These are phyloP conservation scores for Malurus alboscapulatus DNA, from an alignment of 2,113 vertebrate genomes.

Conservation along the genomic window DNA sequence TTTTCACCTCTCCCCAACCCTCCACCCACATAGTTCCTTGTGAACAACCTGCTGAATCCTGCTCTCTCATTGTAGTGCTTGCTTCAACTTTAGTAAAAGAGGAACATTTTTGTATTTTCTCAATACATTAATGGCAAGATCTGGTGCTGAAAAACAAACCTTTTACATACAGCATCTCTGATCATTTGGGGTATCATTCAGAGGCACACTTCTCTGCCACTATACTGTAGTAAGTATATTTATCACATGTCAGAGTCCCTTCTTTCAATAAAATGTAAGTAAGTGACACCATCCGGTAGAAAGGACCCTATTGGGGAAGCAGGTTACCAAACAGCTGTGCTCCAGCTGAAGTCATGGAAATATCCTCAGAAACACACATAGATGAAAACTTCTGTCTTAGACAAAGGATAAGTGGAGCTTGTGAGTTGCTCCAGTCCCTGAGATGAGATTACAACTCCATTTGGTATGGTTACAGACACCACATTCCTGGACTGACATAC, in stretches of 20 bases:
- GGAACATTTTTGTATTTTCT: slow-evolving; percentile 38
- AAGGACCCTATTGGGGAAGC: not conserved
- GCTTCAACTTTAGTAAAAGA: slow-evolving; percentile 40
- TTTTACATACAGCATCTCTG: not conserved
- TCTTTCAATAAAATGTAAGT: not conserved
- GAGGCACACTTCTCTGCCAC: not conserved
- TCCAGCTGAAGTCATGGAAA: not conserved
- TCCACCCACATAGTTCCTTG: not conserved
- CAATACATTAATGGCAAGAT: not conserved
- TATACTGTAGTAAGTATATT: not conserved
- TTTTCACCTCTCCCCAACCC: not conserved
- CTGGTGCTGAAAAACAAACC: not conserved
- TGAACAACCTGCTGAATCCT: slow-evolving; percentile 18
- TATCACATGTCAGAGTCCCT: not conserved
- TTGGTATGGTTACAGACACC: not conserved
- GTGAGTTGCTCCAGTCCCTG: not conserved
- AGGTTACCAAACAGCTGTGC: not conserved
- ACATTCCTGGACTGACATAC: slow-evolving; percentile 18
- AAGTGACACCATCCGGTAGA: not conserved
- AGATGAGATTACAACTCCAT: not conserved
- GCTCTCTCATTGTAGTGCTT: not conserved
- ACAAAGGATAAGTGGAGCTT: not conserved
- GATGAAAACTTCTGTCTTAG: not conserved
- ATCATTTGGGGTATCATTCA: not conserved
- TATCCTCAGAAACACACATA: not conserved